A percentile compares a stretch with the other conserved stretches of the same genome.
phyloP scores from a whole-genome alignment of 1,140 invertebrate genomes.

The Bombus fervidus region DNA sequence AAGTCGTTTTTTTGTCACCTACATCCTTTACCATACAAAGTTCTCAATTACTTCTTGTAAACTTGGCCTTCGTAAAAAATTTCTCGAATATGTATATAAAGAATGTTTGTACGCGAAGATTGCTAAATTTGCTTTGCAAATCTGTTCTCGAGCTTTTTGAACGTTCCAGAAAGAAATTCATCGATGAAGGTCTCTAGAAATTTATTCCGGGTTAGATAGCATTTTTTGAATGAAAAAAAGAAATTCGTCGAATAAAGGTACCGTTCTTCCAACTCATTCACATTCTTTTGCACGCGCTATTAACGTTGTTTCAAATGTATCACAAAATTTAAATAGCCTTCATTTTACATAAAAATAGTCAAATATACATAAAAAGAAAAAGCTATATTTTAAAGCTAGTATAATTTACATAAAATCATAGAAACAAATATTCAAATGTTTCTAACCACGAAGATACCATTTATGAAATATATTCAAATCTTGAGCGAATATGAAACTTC shows the following conservation, averaged over 20 bases:
- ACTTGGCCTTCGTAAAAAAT: neutral
- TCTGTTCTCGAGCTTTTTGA: neutral
- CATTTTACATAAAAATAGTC: neutral
- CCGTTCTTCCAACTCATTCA: neutral
- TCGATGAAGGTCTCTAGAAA: neutral
- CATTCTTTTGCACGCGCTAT: neutral
- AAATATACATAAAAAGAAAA: neutral
- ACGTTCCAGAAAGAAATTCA: neutral
- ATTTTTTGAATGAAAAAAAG: neutral
- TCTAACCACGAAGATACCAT: neutral
- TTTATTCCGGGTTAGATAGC: neutral
- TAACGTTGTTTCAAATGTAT: neutral
- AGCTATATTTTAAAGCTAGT: no score
- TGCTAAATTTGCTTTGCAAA: constrained; percentile 3
- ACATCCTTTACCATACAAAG: neutral
- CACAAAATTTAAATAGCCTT: neutral
- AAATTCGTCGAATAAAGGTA: neutral
- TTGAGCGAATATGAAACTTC: neutral
- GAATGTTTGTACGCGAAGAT: neutral
- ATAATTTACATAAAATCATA: neutral
- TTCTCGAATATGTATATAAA: neutral
- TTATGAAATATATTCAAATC: neutral
- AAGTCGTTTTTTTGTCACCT: neutral
- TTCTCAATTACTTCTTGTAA: neutral
- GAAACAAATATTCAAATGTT: neutral